These are phyloP conservation scores for Elephantulus edwardii DNA, from an alignment of 2,113 vertebrate genomes.

Conservation along the genomic window DNA sequence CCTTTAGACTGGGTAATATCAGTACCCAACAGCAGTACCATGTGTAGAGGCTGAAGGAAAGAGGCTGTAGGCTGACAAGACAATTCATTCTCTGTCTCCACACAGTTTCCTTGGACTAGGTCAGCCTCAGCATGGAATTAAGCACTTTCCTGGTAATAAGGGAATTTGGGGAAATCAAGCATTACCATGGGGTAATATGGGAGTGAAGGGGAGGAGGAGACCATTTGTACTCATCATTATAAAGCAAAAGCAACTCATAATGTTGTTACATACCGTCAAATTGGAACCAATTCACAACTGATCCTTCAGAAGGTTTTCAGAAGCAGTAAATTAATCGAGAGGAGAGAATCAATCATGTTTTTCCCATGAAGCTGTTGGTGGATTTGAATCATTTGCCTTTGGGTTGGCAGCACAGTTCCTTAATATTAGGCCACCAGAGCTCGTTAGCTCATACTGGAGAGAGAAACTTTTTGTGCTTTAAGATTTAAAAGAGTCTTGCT, in stretches of 20 bases:
- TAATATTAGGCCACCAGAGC: too few species aligned
- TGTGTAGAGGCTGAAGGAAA: background rate
- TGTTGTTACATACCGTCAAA: too few species aligned
- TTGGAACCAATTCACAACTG: too few species aligned
- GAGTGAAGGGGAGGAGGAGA: background rate
- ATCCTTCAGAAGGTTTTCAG: too few species aligned
- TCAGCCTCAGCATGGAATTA: background rate
- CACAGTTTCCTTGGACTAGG: fast-evolving
- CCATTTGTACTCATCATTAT: background rate
- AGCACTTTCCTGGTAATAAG: background rate
- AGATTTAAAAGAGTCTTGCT: background rate
- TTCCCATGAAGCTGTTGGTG: too few species aligned
- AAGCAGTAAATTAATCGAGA: too few species aligned
- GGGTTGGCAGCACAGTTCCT: too few species aligned
- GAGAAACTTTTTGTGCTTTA: background rate
- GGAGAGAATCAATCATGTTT: too few species aligned
- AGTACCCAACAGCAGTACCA: background rate
- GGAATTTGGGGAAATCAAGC: background rate
- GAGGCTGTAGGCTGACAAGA: fast-evolving
- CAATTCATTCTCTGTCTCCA: fast-evolving
- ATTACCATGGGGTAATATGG: too few species aligned
- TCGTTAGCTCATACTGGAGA: too few species aligned
- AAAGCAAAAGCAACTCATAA: background rate
- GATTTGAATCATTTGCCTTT: too few species aligned
- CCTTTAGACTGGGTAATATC: fast-evolving